These are phyloP conservation scores for Sphyrna mokarran DNA, from an alignment of 2,113 vertebrate species.

Conservation along the genomic window DNA sequence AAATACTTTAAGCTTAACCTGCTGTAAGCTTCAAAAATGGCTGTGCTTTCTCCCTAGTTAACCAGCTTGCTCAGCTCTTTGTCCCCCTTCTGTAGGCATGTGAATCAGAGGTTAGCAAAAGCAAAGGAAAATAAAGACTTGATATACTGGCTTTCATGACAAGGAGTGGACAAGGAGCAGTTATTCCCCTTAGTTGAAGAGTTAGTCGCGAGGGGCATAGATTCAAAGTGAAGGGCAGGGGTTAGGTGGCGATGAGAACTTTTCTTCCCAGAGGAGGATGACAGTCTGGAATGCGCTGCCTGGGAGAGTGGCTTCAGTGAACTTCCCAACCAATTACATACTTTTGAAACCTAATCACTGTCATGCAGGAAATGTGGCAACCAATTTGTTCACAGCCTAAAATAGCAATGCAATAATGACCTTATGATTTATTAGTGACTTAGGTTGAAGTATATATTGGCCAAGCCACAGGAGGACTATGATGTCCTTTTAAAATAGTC, in stretches of 20 bases:
- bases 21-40: background rate
- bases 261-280: no score
- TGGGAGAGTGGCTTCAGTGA: background rate
- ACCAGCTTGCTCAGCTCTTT: background rate
- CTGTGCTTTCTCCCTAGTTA: background rate
- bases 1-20: no score
- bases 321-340: background rate
- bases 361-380: background rate
- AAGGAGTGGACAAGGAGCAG: no score
- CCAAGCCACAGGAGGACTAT: no score
- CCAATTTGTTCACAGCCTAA: background rate
- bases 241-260: no score
- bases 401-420: background rate
- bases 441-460: no score
- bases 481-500: no score
- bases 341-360: background rate
- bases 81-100: background rate
- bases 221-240: no score
- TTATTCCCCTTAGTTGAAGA: no score
- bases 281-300: no score
- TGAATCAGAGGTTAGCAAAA: background rate
- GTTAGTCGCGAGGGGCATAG: no score
- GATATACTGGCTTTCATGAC: no score
- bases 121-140: background rate
- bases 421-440: background rate